Evolutionary conservation across 2,888 invertebrate species (phyloP).

Genomic region (Drosophila siamana): DNA sequence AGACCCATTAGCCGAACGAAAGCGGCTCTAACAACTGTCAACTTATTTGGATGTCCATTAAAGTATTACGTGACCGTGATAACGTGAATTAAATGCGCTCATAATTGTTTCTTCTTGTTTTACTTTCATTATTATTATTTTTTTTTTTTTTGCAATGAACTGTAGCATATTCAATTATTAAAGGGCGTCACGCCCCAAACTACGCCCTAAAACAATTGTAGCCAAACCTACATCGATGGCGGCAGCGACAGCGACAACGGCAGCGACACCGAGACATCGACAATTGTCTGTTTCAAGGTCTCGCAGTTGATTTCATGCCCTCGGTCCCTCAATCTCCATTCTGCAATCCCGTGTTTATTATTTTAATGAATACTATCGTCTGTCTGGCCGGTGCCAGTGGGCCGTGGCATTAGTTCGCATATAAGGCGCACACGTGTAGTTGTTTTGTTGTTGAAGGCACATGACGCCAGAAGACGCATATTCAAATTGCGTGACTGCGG

Average conservation of each 20-base stretch:
- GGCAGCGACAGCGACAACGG: background rate
- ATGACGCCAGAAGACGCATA: conserved; percentile 56
- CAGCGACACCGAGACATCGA: background rate
- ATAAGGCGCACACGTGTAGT: conserved; percentile 51
- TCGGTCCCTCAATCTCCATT: background rate
- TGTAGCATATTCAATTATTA: conserved; percentile 3
- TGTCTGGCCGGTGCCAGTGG: conserved; percentile 22
- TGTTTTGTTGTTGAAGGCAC: conserved; percentile 32
- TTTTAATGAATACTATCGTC: conserved; percentile 54
- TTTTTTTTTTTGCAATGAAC: conserved; percentile 4
- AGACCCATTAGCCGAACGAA: background rate
- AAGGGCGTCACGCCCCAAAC: background rate
- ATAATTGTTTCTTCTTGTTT: conserved; percentile 10
- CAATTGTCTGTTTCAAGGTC: conserved; percentile 7
- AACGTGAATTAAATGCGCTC: conserved; percentile 2
- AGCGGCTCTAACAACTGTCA: background rate
- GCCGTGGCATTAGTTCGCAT: conserved; percentile 20
- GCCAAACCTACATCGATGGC: background rate
- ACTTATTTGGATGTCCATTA: conserved; percentile 11
- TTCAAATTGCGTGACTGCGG: conserved; percentile 68
- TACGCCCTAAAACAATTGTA: conserved; percentile 20
- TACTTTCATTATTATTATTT: conserved; percentile 13
- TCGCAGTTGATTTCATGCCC: background rate
- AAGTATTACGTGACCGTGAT: conserved; percentile 1
- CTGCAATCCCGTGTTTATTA: conserved; percentile 35